phyloP scores from a whole-genome alignment of 2,888 invertebrate genomes.

The Miltochrista miniata region DNA sequence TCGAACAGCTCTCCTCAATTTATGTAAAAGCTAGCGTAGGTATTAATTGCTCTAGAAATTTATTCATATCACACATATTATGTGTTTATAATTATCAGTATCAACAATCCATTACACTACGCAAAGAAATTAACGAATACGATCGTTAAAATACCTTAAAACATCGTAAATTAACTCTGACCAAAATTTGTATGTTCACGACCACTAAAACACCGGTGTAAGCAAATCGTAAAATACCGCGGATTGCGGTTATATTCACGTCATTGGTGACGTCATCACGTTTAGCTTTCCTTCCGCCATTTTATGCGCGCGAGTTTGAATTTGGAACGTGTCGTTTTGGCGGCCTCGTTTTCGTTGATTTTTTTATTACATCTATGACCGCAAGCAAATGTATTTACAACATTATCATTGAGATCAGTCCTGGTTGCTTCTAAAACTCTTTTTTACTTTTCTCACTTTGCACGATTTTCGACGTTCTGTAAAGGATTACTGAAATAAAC shows the following conservation, averaged over 20 bases:
- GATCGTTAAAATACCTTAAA: conserved; percentile 15
- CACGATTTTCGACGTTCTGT: no score
- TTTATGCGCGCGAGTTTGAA: conserved; percentile 37
- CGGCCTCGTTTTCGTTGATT: conserved; percentile 1
- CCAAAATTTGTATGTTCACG: conserved; percentile 30
- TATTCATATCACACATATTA: neutral
- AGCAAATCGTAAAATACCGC: conserved; percentile 17
- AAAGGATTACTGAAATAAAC: no score
- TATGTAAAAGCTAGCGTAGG: no score
- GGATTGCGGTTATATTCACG: conserved; percentile 24
- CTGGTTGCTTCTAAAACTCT: no score
- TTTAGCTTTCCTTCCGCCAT: conserved; percentile 39
- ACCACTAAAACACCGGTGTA: conserved; percentile 22
- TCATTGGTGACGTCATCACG: conserved; percentile 20
- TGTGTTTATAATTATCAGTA: no score
- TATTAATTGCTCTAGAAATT: neutral
- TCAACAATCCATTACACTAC: neutral
- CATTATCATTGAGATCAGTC: no score
- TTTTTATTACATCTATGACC: conserved; percentile 14
- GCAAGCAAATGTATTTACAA: neutral
- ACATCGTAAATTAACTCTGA: conserved; percentile 16
- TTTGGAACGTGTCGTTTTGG: conserved; percentile 23
- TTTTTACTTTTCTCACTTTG: no score
- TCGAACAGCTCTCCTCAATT: no score
- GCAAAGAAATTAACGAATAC: neutral